Percentiles rank a stretch among this genome's conserved stretches.
These are phyloP conservation scores for Cabera pusaria DNA, from an alignment of 2,888 invertebrate species.

Conservation along the genomic window DNA sequence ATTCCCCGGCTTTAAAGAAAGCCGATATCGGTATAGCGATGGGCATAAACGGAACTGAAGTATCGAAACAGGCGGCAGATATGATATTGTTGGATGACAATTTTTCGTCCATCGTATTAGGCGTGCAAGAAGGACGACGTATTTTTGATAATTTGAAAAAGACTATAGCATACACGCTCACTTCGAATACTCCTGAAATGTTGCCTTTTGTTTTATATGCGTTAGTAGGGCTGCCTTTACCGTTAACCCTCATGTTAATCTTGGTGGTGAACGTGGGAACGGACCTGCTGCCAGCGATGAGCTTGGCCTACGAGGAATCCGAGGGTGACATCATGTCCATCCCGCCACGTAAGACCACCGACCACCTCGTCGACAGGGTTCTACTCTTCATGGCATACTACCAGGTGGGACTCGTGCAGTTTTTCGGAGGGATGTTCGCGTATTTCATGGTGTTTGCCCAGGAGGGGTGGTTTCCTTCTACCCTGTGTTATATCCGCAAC, in stretches of 20 bases:
- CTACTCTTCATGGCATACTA: constrained; percentile 92
- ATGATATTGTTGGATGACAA: constrained; percentile 96
- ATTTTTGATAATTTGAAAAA: constrained; percentile 95
- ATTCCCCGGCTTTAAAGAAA: constrained; percentile 93
- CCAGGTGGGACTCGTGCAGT: constrained; percentile 94
- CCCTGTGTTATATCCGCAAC: constrained; percentile 86
- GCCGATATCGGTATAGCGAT: constrained; percentile 93
- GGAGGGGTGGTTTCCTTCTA: constrained; percentile 88
- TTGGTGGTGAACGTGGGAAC: constrained; percentile 91
- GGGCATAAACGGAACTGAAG: constrained; percentile 91
- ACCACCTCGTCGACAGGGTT: constrained; percentile 80
- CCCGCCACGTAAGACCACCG: constrained; percentile 78
- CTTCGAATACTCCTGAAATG: constrained; percentile 94
- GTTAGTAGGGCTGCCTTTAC: constrained; percentile 88
- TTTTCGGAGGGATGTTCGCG: constrained; percentile 90
- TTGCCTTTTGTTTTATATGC: constrained; percentile 91
- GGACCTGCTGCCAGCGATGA: constrained; percentile 90
- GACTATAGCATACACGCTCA: constrained; percentile 92
- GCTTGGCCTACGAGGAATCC: constrained; percentile 89
- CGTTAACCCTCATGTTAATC: constrained; percentile 83
- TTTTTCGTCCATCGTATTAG: constrained; percentile 93
- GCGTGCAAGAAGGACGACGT: constrained; percentile 91
- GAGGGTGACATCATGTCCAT: constrained; percentile 90
- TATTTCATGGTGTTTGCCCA: constrained; percentile 92
- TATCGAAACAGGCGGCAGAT: constrained; percentile 94